Conservation (phyloP, 2,797 vertebrate genomes). For the Ptychobarbus kaznakovi region DNA sequence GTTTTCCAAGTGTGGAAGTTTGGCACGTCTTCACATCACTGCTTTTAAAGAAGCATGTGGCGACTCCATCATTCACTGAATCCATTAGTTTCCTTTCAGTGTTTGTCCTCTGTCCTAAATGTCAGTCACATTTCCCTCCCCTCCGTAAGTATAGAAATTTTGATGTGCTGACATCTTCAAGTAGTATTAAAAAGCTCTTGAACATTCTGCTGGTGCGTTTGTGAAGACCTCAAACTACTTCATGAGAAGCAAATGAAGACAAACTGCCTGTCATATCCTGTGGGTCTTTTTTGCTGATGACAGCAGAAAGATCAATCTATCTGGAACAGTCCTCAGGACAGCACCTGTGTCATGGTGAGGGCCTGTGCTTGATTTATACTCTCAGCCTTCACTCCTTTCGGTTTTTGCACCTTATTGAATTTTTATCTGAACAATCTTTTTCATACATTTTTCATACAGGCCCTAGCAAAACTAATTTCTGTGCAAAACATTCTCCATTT, state of each 20-base stretch:
- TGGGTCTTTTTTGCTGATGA: conserved; percentile 26
- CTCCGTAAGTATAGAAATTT: not conserved
- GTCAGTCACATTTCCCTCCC: not conserved
- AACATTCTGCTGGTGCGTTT: conserved; percentile 21
- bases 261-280: conserved; percentile 19
- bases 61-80: not conserved
- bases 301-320: conserved; percentile 30
- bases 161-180: conserved; percentile 20
- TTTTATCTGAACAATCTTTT: not conserved
- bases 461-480: not conserved
- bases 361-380: conserved; percentile 34
- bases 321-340: conserved; percentile 31
- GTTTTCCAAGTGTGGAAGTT: not conserved
- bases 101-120: conserved; percentile 8
- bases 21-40: not conserved
- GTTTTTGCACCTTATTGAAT: not conserved
- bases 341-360: not conserved
- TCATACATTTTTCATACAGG: not conserved
- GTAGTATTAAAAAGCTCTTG: conserved; percentile 27
- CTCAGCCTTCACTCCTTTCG: conserved; percentile 12
- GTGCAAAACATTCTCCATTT: not conserved
- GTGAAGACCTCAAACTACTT: not conserved
- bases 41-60: conserved; percentile 16
- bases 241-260: conserved; percentile 18
- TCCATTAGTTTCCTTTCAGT: conserved; percentile 1